Evolutionary conservation across 1,140 invertebrate species (phyloP), one percentile per base, ranked within the genome.

Genomic region (Zaprionus lachaisei): DNA sequence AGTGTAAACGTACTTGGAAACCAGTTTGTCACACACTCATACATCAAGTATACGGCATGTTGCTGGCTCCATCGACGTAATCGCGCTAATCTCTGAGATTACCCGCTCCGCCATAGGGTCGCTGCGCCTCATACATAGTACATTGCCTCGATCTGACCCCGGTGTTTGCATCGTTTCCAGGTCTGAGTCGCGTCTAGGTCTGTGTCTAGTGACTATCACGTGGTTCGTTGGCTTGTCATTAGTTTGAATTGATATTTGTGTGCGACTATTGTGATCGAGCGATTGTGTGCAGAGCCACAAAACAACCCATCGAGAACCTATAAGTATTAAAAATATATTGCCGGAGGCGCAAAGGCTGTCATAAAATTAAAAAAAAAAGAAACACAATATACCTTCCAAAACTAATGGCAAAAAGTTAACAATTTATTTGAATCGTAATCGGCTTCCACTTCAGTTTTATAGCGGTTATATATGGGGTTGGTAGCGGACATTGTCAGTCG

Each of bases 1-100:
- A 41, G 14, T 14, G 15, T 37, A 22, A 12, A 15, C 17, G 12
- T 51, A 28, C 14, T 4, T n/a, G 31, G 12, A 24, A 83, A 89
- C 85, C 84, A 81, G 84, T 90, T 87, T 72, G 61, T 61, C 20
- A 49, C 26, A 34, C 26, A 34, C 44, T 57, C 24, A 61, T 20
- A 86, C 72, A 82, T 85, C 78, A 82, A 82, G 79, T 86, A 82
- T 79, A 86, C 72, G 80, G 60, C 71, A 60, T 51, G 67, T 67
- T 26, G n/a, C 38, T 49, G 51, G 31, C 20, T 60, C 20, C 34
- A 38, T 62, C 15, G 28, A 47, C 58, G 41, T 69, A 69, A 58
- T 66, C 38, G 4, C 44, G 37, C n/a, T 26, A 31, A 66, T 66
- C 55, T 57, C 37, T 56, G 28, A 66, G 51, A 51, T 51, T 9